Conservation (phyloP, 2,797 vertebrate species). For the Coracias cyanogaster region DNA sequence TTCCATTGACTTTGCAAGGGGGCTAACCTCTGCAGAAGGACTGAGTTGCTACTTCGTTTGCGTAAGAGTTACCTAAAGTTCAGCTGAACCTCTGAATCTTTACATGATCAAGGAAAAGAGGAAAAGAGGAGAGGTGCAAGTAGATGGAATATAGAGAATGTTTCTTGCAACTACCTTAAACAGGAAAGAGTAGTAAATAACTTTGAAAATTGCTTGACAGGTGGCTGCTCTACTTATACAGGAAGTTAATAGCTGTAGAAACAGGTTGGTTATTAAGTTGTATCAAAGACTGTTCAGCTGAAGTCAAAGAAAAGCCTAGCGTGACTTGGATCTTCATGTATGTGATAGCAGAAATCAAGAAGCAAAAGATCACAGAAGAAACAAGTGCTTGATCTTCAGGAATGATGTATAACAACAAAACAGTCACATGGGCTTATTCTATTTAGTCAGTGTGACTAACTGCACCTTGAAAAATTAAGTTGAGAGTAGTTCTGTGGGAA, state of each 20-base stretch:
- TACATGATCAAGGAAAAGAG: background rate
- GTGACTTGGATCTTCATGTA: background rate
- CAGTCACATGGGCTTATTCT: background rate
- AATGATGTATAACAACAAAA: background rate
- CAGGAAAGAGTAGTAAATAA: background rate
- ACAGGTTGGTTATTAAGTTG: background rate
- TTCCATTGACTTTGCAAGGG: background rate
- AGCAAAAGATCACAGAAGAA: background rate
- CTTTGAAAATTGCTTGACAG: background rate
- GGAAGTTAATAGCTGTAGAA: background rate
- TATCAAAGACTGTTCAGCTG: background rate
- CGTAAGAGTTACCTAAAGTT: background rate
- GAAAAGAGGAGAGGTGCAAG: background rate
- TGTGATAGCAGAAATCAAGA: background rate
- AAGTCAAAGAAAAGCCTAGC: background rate
- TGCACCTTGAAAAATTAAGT: background rate
- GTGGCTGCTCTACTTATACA: background rate
- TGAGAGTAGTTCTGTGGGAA: background rate
- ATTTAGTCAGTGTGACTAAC: background rate
- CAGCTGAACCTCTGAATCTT: background rate
- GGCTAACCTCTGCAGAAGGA: background rate
- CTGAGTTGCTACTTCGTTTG: background rate
- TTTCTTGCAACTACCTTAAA: background rate
- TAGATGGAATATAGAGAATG: background rate
- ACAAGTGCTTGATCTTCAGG: background rate